These are phyloP conservation scores for Chaetophractus vellerosus DNA, from an alignment of 2,797 vertebrate species.

Conservation along the genomic window DNA sequence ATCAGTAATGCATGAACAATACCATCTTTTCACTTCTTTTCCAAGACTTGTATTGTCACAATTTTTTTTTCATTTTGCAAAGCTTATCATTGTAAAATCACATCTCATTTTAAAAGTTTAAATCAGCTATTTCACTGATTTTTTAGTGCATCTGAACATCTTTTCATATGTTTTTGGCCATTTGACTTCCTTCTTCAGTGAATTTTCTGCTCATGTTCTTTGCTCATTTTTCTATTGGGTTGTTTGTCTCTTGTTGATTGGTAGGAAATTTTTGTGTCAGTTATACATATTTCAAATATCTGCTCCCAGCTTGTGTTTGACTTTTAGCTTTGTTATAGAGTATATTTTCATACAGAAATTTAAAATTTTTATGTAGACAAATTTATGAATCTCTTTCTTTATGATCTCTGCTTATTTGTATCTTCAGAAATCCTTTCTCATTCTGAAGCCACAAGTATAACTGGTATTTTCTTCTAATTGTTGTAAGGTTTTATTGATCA, in stretches of 20 bases:
- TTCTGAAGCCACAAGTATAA: neutral
- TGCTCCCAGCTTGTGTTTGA: neutral
- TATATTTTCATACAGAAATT: conserved; percentile 18
- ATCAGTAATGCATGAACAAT: neutral
- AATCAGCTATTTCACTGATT: neutral
- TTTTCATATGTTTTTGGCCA: neutral
- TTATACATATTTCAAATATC: conserved; percentile 14
- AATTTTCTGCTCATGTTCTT: neutral
- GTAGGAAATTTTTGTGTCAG: neutral
- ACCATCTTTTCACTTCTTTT: conserved; percentile 32
- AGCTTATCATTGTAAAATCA: conserved; percentile 2
- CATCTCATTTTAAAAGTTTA: neutral
- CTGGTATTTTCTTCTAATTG: conserved; percentile 33
- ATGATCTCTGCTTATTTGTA: conserved; percentile 21
- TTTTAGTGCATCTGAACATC: neutral
- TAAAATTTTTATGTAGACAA: neutral
- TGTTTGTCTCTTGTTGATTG: neutral
- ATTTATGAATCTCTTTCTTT: conserved; percentile 7
- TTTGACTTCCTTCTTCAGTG: neutral
- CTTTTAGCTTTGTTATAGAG: conserved; percentile 20
- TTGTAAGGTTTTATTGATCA: neutral
- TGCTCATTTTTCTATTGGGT: neutral
- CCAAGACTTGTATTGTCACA: neutral
- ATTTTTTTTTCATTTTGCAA: conserved; percentile 21
- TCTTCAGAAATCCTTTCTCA: conserved; percentile 13